Evolutionary conservation across 2,888 invertebrate genomes (phyloP), one percentile per base, ranked within the genome.

Genomic region (Anthophora plumipes): DNA sequence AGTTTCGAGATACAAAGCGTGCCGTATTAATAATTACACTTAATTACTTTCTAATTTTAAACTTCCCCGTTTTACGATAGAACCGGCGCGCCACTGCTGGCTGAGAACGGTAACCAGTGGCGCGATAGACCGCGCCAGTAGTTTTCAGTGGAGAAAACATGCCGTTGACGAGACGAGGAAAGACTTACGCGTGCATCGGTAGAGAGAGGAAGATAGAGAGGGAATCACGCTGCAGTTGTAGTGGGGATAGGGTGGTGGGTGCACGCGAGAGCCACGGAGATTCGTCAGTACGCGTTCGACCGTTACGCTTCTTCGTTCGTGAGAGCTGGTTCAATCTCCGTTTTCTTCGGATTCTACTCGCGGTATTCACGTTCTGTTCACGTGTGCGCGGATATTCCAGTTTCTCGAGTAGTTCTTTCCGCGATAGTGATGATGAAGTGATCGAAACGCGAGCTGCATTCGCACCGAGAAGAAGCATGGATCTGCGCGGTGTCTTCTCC

Each of bases 241-340:
- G 52, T 11, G 77, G 69, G 68, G 46, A 22, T 11, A 25, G 37
- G 52, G 43, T 57, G 64, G 83, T 55, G 80, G 69, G 66, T 60
- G 82, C 83, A 76, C 83, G 83, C 80, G 80, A 68, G 14, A 22
- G 25, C 31, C 46, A 48, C 46, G 54, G 50, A n/a, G 46, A 77
- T 52, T 52, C 48, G 55, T 68, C 84, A 84, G 84, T 84, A 69
- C 71, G 63, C 84, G 84, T 41, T 69, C 68, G 66, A 72, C 77
- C 59, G 71, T 84, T 54, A 60, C 64, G 59, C 67, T 6, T n/a
- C 3, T 14, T 8, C 5, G 48, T 11, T 69, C 55, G 60, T 3
- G 50, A 0, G 48, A 48, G 4, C 1, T 22, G n/a, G 41, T 48
- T 17, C 0, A 7, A n/a, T n/a, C 2, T 37, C 31, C 2, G 46